Percentiles rank a stretch among this genome's conserved stretches.
Conservation (phyloP, 2,113 vertebrate genomes). For the Sylvilagus bachmani region DNA sequence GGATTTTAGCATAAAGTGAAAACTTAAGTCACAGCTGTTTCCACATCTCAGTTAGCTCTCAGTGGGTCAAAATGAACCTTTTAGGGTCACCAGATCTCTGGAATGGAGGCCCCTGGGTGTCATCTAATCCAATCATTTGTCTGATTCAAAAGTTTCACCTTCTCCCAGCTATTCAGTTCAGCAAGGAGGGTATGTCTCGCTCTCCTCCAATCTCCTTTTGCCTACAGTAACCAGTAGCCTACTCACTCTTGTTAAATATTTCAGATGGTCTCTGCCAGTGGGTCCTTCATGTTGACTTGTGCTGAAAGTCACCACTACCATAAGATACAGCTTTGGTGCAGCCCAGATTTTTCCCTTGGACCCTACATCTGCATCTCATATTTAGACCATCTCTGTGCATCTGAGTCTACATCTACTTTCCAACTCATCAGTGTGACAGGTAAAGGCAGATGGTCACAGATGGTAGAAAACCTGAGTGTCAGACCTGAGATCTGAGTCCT, state of each 20-base stretch:
- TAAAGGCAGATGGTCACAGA: background rate
- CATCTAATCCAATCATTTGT: background rate
- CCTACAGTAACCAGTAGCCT: background rate
- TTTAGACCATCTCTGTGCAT: background rate
- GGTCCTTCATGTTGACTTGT: background rate
- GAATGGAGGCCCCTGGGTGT: background rate
- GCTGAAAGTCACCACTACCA: background rate
- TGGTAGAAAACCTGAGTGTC: background rate
- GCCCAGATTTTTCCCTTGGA: background rate
- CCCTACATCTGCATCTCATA: background rate
- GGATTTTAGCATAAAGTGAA: slow-evolving; percentile 16
- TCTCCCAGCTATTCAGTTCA: background rate
- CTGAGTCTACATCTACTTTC: background rate
- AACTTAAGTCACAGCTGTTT: background rate
- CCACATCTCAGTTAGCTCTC: background rate
- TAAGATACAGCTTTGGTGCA: background rate
- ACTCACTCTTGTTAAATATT: background rate
- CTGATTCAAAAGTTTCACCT: background rate
- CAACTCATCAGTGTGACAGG: background rate
- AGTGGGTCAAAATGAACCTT: background rate
- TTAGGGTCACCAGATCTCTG: background rate
- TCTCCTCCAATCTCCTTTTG: background rate
- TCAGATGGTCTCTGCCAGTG: background rate
- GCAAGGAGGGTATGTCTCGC: background rate
- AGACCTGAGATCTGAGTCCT: background rate